A percentile compares a stretch with the other conserved stretches of the same genome.
These are phyloP conservation scores for Schizopygopsis malacanthus DNA, from an alignment of 2,797 vertebrate genomes.

Conservation along the genomic window DNA sequence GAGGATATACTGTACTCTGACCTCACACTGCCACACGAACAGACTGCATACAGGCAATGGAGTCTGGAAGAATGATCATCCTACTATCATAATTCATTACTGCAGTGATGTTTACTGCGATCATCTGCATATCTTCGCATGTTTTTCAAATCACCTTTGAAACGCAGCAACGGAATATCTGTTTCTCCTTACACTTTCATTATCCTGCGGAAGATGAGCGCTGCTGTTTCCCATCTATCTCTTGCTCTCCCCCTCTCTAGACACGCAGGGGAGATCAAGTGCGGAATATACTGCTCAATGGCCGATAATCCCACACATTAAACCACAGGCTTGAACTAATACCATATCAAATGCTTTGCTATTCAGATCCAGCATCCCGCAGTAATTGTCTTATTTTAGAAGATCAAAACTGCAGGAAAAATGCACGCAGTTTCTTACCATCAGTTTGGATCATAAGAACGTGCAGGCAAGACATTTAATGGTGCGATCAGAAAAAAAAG, in stretches of 20 bases:
- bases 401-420: slow-evolving; percentile 50
- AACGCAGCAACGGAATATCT: slow-evolving; percentile 10
- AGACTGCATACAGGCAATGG: not conserved
- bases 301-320: slow-evolving; percentile 76
- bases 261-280: slow-evolving; percentile 66
- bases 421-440: slow-evolving; percentile 20
- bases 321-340: slow-evolving; percentile 71
- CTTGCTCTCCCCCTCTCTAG: slow-evolving; percentile 28
- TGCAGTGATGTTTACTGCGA: not conserved
- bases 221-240: slow-evolving; percentile 33
- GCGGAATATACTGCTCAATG: slow-evolving; percentile 64
- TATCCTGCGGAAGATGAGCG: slow-evolving; percentile 42
- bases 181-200: slow-evolving; percentile 43
- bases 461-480: slow-evolving; percentile 13
- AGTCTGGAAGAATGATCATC: not conserved
- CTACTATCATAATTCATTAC: slow-evolving; percentile 2
- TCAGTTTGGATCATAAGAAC: slow-evolving; percentile 4
- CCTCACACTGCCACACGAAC: slow-evolving; percentile 24
- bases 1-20: slow-evolving; percentile 50
- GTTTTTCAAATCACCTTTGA: slow-evolving; percentile 27
- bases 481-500: slow-evolving; percentile 10
- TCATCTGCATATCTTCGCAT: slow-evolving; percentile 9
- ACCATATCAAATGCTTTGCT: slow-evolving; percentile 71
- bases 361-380: slow-evolving; percentile 53
- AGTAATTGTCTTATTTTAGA: slow-evolving; percentile 51